A percentile compares a stretch with the other conserved stretches of the same genome.
Evolutionary conservation across 2,113 vertebrate genomes (phyloP).

Genomic region (Hippocampus zosterae): DNA sequence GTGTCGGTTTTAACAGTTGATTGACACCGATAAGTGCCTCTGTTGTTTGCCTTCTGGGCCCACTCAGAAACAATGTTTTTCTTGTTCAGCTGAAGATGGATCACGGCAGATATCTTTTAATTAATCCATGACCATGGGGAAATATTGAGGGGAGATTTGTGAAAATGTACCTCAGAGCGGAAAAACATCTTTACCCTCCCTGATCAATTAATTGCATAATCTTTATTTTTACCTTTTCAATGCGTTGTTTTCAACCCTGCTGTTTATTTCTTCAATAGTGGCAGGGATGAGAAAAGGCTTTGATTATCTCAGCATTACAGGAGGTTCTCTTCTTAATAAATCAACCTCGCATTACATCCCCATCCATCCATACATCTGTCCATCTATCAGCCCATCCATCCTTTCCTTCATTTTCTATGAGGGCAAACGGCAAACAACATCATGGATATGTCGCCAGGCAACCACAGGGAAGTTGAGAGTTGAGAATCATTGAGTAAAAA

Average conservation of each 20-base stretch:
- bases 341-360: neutral
- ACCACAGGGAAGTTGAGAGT: neutral
- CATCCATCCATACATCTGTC: neutral
- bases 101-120: constrained; percentile 30
- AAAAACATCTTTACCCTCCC: constrained; percentile 15
- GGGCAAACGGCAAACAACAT: neutral
- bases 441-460: neutral
- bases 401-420: neutral
- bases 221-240: constrained; percentile 1
- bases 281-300: constrained; percentile 1
- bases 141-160: constrained; percentile 31
- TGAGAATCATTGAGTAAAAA: neutral
- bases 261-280: constrained; percentile 2
- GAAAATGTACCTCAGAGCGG: constrained; percentile 14
- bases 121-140: constrained; percentile 20
- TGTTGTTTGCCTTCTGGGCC: constrained; percentile 21
- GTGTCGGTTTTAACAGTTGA: constrained; percentile 25
- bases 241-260: constrained; percentile 1
- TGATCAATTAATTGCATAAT: constrained; percentile 50
- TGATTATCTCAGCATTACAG: neutral
- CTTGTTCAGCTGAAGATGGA: constrained; percentile 21
- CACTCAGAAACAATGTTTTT: constrained; percentile 14
- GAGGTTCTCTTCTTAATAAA: neutral
- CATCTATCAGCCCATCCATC: neutral
- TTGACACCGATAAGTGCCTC: constrained; percentile 34